A percentile compares a stretch with the other conserved stretches of the same genome.
Evolutionary conservation across 2,888 invertebrate genomes (phyloP).

Genomic region (Cantharis nigra): DNA sequence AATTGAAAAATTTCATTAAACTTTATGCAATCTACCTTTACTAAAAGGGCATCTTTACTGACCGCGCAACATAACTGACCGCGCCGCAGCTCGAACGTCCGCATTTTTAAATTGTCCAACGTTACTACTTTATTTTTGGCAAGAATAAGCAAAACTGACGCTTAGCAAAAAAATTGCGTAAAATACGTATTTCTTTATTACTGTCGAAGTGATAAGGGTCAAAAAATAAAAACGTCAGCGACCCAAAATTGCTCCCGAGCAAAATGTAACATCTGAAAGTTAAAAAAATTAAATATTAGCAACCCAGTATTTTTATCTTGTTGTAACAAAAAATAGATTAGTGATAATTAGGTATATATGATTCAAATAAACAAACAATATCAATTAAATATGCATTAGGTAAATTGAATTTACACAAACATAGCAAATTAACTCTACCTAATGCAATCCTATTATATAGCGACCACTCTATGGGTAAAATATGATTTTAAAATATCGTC

Average conservation of each 20-base stretch:
- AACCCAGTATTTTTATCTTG: not conserved
- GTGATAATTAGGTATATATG: not conserved
- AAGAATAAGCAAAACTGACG: not conserved
- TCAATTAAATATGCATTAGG: not conserved
- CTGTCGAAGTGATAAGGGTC: not conserved
- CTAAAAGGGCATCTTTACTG: too few species aligned
- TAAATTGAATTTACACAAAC: not conserved
- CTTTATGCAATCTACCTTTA: not conserved
- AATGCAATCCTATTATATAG: not conserved
- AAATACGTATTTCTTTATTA: not conserved
- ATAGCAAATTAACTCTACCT: not conserved
- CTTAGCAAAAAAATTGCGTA: not conserved
- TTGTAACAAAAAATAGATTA: not conserved
- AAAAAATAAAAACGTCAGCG: not conserved
- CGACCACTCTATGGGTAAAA: too few species aligned
- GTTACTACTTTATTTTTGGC: too few species aligned
- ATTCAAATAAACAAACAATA: not conserved
- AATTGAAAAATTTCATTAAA: not conserved
- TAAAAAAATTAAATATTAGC: not conserved
- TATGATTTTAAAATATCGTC: too few species aligned
- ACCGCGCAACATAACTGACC: not conserved
- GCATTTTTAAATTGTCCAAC: too few species aligned
- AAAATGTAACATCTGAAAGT: not conserved
- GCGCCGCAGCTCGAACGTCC: not conserved
- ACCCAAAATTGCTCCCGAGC: not conserved